Evolutionary conservation across 1,140 invertebrate genomes (phyloP), one percentile per base, ranked within the genome.

Genomic region (Hormaphis cornu): DNA sequence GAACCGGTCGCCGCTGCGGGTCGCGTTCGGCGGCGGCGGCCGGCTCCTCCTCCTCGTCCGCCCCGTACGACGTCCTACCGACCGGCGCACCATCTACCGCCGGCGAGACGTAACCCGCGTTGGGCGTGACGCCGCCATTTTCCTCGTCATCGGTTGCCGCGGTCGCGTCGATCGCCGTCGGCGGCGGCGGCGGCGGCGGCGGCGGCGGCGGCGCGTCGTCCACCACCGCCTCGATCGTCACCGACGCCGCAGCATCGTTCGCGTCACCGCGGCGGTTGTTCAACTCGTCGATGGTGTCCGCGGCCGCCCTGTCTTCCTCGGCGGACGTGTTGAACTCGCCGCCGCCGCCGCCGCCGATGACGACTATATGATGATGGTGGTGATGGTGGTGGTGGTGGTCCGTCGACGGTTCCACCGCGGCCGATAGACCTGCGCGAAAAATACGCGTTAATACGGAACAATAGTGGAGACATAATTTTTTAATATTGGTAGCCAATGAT

Each of bases 231-330:
- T n/a, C 44, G 7, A 20, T 48, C 9, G 48, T 28, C 3, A 20
- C 12, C 1, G 14, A 30, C 8, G 26, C 20, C 22, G 42, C 14
- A 6, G 18, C 44, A 16, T 33, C n/a, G 18, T 22, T 69, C 1
- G 35, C 61, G 46, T 71, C 56, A 24, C 56, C 16, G 4, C 56
- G 42, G 7, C 63, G 71, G 53, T 20, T 71, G 58, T 71, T 71
- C 26, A 71, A 40, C 71, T 71, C 61, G 63, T 69, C 63, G 9
- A 71, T 71, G 14, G 71, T 71, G 53, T 71, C 71, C 35, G 71
- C 71, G 14, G 71, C 71, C 30, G 71, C 52, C 22, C 71, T 69
- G 71, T 71, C 71, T 69, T 71, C 71, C 24, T 71, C 71, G 16
- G 53, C 61, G 14, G 61, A 50, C 37, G 54, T 50, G 33, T 52